Percentiles rank a stretch among this genome's conserved stretches.
Evolutionary conservation across 2,797 vertebrate genomes (phyloP).

Genomic region (Sebastolobus altivelis): DNA sequence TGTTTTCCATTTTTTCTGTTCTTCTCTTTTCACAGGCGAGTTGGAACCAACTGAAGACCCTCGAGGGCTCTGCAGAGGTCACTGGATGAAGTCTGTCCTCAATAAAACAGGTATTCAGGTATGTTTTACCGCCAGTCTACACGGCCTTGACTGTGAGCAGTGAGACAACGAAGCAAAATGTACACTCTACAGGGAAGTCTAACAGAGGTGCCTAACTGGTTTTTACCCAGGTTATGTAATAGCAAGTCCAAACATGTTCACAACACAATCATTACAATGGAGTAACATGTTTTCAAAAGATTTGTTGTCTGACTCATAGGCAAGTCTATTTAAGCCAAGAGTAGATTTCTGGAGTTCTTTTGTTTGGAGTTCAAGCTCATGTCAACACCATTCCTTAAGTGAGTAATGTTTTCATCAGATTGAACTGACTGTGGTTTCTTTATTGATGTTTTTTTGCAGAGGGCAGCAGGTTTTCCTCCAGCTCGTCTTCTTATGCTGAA

Average conservation of each 20-base stretch:
- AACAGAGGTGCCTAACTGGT: background rate
- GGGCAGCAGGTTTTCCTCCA: conserved; percentile 6
- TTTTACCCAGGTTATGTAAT: background rate
- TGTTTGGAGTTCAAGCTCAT: no score
- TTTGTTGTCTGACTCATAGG: background rate
- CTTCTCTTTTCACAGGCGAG: background rate
- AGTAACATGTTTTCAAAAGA: background rate
- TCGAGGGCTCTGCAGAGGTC: background rate
- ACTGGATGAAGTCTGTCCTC: background rate
- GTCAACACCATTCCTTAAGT: no score
- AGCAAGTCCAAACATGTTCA: no score
- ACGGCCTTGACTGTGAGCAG: no score
- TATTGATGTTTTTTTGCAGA: background rate
- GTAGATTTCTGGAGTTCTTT: no score
- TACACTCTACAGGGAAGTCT: no score
- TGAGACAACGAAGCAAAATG: no score
- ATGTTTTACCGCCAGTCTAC: background rate
- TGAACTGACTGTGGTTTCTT: background rate
- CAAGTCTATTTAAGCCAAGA: background rate
- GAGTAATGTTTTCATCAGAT: background rate
- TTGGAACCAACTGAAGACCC: background rate
- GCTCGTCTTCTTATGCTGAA: background rate
- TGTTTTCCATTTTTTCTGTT: conserved; percentile 28
- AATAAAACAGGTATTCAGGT: background rate
- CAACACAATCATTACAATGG: background rate